Evolutionary conservation across 2,113 vertebrate species (phyloP).

Genomic region (Mungos mungo): DNA sequence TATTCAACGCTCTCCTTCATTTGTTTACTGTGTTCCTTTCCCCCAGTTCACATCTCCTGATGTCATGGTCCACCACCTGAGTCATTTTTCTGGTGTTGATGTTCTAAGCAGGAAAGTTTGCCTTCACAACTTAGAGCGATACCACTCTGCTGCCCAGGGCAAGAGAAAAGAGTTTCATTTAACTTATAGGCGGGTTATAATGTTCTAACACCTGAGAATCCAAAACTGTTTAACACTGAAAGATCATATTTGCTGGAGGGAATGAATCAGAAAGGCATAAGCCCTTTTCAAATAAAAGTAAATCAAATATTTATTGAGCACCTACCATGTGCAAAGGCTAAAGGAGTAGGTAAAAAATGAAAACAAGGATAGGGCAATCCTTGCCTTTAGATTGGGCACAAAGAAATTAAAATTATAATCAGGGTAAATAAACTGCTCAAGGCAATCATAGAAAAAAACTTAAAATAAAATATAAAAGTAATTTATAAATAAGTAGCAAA

Average conservation of each 20-base stretch:
- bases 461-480: background rate
- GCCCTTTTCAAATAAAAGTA: constrained; percentile 39
- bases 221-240: constrained; percentile 6
- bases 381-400: background rate
- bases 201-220: background rate
- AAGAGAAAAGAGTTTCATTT: background rate
- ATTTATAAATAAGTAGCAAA: constrained; percentile 11
- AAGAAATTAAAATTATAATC: background rate
- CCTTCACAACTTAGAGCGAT: background rate
- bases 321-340: background rate
- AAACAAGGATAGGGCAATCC: background rate
- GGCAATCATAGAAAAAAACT: background rate
- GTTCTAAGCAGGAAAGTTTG: background rate
- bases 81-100: background rate
- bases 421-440: background rate
- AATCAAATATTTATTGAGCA: constrained; percentile 47
- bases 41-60: background rate
- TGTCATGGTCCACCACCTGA: background rate
- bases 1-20: background rate
- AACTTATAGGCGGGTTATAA: background rate
- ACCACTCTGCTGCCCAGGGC: background rate
- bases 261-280: constrained; percentile 23
- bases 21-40: background rate
- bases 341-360: background rate
- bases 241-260: background rate